Base-by-base conservation (phyloP, 2,113 vertebrate species). In the Etheostoma spectabile region DNA sequence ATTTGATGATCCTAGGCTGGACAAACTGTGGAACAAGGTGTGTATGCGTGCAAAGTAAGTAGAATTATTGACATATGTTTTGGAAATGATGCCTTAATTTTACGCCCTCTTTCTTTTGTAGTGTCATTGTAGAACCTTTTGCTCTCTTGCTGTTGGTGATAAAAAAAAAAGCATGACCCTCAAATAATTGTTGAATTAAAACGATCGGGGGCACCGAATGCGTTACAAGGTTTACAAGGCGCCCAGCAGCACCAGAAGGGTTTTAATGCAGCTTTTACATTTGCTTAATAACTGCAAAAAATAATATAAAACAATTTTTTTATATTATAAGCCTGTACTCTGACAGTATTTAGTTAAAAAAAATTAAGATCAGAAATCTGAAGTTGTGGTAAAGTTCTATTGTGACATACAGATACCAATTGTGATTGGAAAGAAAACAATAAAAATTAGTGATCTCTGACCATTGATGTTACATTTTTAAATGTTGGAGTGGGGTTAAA, bases 21-120 rank as follows among this genome's bases (percentile, higher is more conserved):
- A 98, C 83, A 99, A 99, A 87, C 91, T 99, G 46, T 99, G 98
- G 98, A 98, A 97, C 93, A 98, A 98, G 96, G 98, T 98, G 78
- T 83, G 84, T 71, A 8, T 49, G 45, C 30, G 21, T 33, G 2
- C 10, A 65, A 12, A 70, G 7, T 0, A n/a, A 10, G 13, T 15
- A 27, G 27, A 62, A 27, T n/a, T 65, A 45, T 30, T 11, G 1
- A 52, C 30, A 10, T 22, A 21, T 48, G 42, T 74, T 35, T 74
- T 57, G 14, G 16, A 21, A 33, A 13, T 27, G 12, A 21, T 48
- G 11, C 27, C 4, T 68, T 42, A 38, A 55, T 69, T 77, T 63
- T 15, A 51, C 73, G 24, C 22, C 22, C 18, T 30, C 24, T 15
- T 0, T 74, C 67, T 68, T 68, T 62, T 62, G 5, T 16, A n/a